These are phyloP conservation scores for Hucho hucho DNA, from an alignment of 2,113 vertebrate genomes.

Conservation along the genomic window DNA sequence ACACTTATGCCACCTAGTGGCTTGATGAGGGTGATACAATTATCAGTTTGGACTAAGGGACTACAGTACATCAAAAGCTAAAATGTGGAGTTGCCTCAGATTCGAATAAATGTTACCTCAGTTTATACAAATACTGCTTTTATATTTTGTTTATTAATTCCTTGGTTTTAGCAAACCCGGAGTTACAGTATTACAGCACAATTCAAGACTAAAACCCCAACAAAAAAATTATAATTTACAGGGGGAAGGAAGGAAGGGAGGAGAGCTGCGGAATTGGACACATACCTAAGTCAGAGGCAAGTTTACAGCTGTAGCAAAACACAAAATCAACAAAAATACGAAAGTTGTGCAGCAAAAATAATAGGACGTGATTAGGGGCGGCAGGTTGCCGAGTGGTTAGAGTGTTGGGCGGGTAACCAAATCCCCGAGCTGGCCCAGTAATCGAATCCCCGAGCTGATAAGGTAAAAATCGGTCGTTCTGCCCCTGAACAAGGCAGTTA, in stretches of 20 bases:
- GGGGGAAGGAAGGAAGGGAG: conserved; percentile 26
- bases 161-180: conserved; percentile 62
- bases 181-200: conserved; percentile 70
- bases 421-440: too few species aligned
- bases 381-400: too few species aligned
- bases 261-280: conserved; percentile 9
- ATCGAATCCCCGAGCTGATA: too few species aligned
- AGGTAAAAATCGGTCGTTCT: too few species aligned
- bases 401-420: too few species aligned
- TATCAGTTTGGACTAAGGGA: too few species aligned
- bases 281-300: conserved; percentile 29
- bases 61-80: too few species aligned
- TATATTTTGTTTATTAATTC: conserved; percentile 60
- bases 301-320: conserved; percentile 57
- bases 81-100: too few species aligned
- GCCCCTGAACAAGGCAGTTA: too few species aligned
- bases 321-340: conserved; percentile 30
- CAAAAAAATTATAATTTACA: conserved; percentile 60
- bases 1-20: too few species aligned
- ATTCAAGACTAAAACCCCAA: conserved; percentile 62
- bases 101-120: too few species aligned
- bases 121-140: neutral
- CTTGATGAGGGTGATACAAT: too few species aligned
- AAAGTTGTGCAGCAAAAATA: conserved; percentile 21
- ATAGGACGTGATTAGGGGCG: conserved; percentile 26